Evolutionary conservation across 2,113 vertebrate genomes (phyloP), one percentile per base, ranked within the genome.

Genomic region (Eira barbara): DNA sequence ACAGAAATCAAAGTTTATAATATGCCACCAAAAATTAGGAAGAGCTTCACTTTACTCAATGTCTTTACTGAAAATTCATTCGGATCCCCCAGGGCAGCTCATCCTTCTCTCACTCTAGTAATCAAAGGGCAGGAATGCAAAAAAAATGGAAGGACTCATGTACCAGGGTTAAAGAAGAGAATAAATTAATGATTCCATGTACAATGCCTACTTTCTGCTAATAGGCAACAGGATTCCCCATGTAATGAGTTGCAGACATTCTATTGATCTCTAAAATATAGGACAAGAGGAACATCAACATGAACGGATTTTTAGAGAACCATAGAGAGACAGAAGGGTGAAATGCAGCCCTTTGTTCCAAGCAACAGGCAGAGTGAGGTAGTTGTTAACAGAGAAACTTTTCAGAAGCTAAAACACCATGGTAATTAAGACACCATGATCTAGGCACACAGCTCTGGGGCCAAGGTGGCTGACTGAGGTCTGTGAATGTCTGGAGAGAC

Each of bases 401-500:
- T 96, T 92, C 86, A 96, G 93, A 97, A 85, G 45, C 89, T 74
- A 93, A 97, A 96, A 91, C 74, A 83, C 12, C 42, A 73, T 13
- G 55, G 79, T 45, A 76, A 73, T 78, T 86, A 93, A 87, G 78
- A 80, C 39, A 83, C 15, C 25, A 36, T 73, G 65, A 93, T 91
- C 74, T 86, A 93, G 89, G 47, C 86, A 80, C 34, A 89, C 63
- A 85, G 95, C 89, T 95, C 92, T 95, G 81, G 59, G 88, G 25
- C 65, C 93, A 94, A 97, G 39, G 91, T 47, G 36, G 13, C 27
- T 84, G 63, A 73, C 49, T 63, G 67, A 92, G 29, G 23, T 91
- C 82, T 82, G 29, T 42, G 52, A 84, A 65, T 52, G 73, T 7
- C 71, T 2, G 2, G 42, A 84, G 63, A 49, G 78, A 85, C 0